Evolutionary conservation across 2,113 vertebrate genomes (phyloP), one percentile per base, ranked within the genome.

Genomic region (Tenrec ecaudatus): DNA sequence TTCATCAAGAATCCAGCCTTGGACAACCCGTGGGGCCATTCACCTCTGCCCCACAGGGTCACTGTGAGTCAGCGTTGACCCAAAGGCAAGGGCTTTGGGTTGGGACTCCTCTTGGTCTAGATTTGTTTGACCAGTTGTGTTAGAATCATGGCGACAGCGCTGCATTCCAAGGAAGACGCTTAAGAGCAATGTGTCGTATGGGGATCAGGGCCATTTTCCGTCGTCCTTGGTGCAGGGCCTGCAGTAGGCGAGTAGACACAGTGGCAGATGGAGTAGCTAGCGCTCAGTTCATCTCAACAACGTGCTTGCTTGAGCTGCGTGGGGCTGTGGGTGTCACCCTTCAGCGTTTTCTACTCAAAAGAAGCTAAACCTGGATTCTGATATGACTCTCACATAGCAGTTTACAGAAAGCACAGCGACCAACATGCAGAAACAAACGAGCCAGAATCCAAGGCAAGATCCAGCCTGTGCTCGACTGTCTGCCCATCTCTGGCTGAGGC

Each of bases 291-390:
- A 0, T 20, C n/a, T 38, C 33, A 84, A 58, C 25, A 15, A 10
- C 0, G 0, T 43, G 1, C 3, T 57, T 84, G 10, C 36, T 75
- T 22, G 40, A 62, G 25, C 14, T 69, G n/a, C 17, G 19, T 69
- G 12, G 36, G 27, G 8, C 17, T 0, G 20, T 1, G 36, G 62
- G 4, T 1, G 36, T 11, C 60, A 0, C 36, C 25, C 6, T 9
- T 40, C 20, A 4, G 6, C 12, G 53, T 1, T 88, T 62, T 27
- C 19, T 57, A 27, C 75, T 80, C 36, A 53, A 75, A 58, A 85
- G 31, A 66, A 90, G 27, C 68, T n/a, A 57, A 33, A 71, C 69
- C 47, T 90, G 25, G 43, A 81, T 90, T 84, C 75, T 43, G 29
- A 33, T 25, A 27, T 29, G 36, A 40, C 36, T 2, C 31, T 36